Base-by-base conservation (phyloP, 2,888 invertebrate genomes). In the Trichogramma evanescens region DNA sequence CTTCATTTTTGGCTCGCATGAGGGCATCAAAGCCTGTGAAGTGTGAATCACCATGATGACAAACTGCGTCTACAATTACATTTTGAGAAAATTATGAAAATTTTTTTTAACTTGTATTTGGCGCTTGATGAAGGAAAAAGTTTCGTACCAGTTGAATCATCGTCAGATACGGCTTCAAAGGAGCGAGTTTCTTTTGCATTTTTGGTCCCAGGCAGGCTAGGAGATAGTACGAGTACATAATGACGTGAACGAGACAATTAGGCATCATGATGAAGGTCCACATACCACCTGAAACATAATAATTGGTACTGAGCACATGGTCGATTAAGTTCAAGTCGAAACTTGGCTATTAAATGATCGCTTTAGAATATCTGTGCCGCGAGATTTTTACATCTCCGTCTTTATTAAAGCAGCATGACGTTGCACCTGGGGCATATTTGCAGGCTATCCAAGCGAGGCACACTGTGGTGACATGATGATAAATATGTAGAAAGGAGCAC, bases 171-270 rank as follows among this genome's bases (percentile, higher is more conserved):
- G 78, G 76, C 71, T 90, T 90, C 72, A 86, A 82, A 62, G 82
- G 83, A 57, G 73, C 73, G 48, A 89, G 76, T 63, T 75, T 76
- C 38, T 78, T 81, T 70, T 86, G 83, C 66, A 84, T 75, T 48
- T 72, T 69, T 5, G 84, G 82, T 64, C 86, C 86, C 61, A 87
- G 81, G 59, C 86, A 84, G 0, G 87, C 79, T 1, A 87, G 71
- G 8, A 88, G 80, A 72, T 90, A 90, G 76, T 90, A 90, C 5
- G 81, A 80, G 72, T 90, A 90, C 89, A 90, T 90, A n/a, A 89
- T 72, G 4, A 89, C 82, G 69, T 90, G 90, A 2, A 90, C 83
- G 1, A 81, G 76, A 54, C 82, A 84, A 74, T 90, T 90, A 53
- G 88, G 70, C 76, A 87, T 80, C 0, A 87, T 80, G 0, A 85